phyloP scores from a whole-genome alignment of 1,140 invertebrate genomes.

The Sitodiplosis mosellana region DNA sequence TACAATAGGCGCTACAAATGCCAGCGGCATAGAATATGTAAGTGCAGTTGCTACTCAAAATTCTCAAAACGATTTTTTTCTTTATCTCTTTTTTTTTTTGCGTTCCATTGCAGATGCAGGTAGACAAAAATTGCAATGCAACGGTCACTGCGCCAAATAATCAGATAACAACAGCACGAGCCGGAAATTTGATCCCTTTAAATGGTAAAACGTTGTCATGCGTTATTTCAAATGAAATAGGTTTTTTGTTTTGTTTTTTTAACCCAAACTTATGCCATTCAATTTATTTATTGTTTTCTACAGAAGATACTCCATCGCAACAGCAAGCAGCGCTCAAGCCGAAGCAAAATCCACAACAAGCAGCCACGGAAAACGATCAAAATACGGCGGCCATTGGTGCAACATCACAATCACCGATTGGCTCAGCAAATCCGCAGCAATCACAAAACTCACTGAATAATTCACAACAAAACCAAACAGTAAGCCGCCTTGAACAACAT shows the following conservation, averaged over 20 bases:
- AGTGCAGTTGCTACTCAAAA: neutral
- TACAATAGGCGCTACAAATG: constrained; percentile 23
- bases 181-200: neutral
- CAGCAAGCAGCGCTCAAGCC: neutral
- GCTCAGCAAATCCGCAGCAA: too few species aligned
- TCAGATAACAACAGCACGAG: constrained; percentile 9
- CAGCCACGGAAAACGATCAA: neutral
- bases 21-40: constrained; percentile 22
- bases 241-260: neutral
- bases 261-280: neutral
- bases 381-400: too few species aligned
- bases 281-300: neutral
- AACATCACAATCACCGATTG: too few species aligned
- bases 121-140: constrained; percentile 57
- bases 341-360: neutral
- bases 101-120: constrained; percentile 7
- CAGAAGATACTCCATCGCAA: neutral
- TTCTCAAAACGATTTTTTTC: neutral
- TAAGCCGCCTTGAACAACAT: too few species aligned
- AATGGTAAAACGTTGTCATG: too few species aligned
- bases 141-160: constrained; percentile 22
- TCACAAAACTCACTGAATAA: too few species aligned
- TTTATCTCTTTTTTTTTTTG: neutral
- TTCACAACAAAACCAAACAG: too few species aligned
- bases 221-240: too few species aligned